Evolutionary conservation across 2,113 vertebrate species (phyloP).

Genomic region (Mus pahari): DNA sequence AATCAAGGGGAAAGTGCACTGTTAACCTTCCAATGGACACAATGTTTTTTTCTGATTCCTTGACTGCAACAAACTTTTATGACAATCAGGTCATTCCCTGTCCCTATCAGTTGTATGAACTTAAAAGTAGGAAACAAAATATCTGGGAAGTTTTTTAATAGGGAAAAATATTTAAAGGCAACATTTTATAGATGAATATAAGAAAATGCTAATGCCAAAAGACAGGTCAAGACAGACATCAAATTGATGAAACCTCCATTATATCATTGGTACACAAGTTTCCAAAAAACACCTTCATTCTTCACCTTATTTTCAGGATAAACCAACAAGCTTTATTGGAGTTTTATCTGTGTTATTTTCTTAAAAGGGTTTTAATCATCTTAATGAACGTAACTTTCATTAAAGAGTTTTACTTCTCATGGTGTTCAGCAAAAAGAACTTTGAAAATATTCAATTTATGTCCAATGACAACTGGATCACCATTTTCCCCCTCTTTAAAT

Average conservation of each 20-base stretch:
- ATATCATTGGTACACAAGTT: neutral
- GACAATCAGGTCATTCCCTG: neutral
- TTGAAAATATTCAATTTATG: neutral
- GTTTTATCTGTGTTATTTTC: slow-evolving; percentile 43
- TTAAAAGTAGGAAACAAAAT: slow-evolving; percentile 33
- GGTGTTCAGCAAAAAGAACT: neutral
- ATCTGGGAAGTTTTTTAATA: neutral
- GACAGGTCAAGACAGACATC: neutral
- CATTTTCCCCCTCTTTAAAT: slow-evolving; percentile 27
- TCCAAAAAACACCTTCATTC: slow-evolving; percentile 17
- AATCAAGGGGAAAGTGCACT: neutral
- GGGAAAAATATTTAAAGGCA: neutral
- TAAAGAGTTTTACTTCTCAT: neutral
- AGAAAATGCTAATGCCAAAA: slow-evolving; percentile 37
- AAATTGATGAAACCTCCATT: slow-evolving; percentile 35
- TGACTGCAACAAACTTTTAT: slow-evolving; percentile 42
- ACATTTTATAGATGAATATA: slow-evolving; percentile 32
- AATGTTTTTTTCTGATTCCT: neutral
- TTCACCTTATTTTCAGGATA: neutral
- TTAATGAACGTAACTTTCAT: slow-evolving; percentile 11
- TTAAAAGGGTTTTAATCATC: neutral
- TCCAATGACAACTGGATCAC: neutral
- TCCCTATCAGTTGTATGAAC: slow-evolving; percentile 16
- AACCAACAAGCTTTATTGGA: neutral
- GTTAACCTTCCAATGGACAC: neutral